Conservation (phyloP, 2,113 vertebrate species). For the Arothron firmamentum region DNA sequence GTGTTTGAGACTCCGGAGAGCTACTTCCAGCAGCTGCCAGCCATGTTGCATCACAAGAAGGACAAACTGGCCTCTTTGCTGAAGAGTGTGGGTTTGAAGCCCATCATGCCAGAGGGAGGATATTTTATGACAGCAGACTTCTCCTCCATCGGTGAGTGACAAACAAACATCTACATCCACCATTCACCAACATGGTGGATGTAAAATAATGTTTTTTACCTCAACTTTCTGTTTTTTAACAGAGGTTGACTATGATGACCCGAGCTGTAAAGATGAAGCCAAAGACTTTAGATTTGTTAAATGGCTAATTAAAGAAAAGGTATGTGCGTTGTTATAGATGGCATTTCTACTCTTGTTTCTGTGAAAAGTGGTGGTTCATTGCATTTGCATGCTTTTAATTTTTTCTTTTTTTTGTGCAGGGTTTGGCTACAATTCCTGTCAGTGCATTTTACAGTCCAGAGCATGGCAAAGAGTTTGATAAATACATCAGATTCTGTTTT, state of each 20-base stretch:
- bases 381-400: neutral
- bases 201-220: neutral
- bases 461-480: slow-evolving; percentile 78
- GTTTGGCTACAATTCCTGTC: slow-evolving; percentile 85
- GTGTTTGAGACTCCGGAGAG: slow-evolving; percentile 79
- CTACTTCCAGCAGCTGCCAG: slow-evolving; percentile 84
- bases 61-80: slow-evolving; percentile 78
- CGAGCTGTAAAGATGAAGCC: slow-evolving; percentile 59
- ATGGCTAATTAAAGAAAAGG: slow-evolving; percentile 92
- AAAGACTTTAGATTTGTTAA: slow-evolving; percentile 83
- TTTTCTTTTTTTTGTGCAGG: slow-evolving; percentile 64
- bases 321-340: slow-evolving; percentile 30
- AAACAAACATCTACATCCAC: neutral
- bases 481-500: slow-evolving; percentile 91
- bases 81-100: slow-evolving; percentile 78
- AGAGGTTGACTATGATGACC: slow-evolving; percentile 79
- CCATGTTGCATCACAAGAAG: slow-evolving; percentile 73
- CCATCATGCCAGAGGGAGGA: slow-evolving; percentile 84
- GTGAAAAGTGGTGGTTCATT: neutral
- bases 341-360: neutral
- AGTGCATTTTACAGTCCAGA: slow-evolving; percentile 82
- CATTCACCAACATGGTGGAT: neutral
- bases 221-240: neutral
- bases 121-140: slow-evolving; percentile 90
- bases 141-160: slow-evolving; percentile 83